These are phyloP conservation scores for Acipenser ruthenus DNA, from an alignment of 2,797 vertebrate species.

Conservation along the genomic window DNA sequence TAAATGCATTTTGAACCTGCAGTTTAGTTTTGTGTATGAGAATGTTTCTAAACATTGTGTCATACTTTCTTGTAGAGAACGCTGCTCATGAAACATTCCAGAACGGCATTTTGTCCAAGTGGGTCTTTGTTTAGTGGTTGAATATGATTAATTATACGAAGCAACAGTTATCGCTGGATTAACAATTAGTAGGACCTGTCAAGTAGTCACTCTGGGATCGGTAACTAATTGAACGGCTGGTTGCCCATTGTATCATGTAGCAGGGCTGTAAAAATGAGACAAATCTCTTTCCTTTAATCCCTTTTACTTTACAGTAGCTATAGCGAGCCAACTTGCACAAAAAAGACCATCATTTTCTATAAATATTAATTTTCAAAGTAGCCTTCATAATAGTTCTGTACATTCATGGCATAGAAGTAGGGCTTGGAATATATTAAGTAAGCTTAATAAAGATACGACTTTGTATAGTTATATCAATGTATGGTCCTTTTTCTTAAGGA, in stretches of 20 bases:
- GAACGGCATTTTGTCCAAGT: slow-evolving; percentile 66
- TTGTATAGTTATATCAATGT: too few species aligned
- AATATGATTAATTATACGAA: slow-evolving; percentile 91
- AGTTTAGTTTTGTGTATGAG: slow-evolving; percentile 29
- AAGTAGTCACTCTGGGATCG: slow-evolving; percentile 85
- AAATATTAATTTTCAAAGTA: slow-evolving; percentile 66
- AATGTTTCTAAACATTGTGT: slow-evolving; percentile 37
- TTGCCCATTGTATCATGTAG: slow-evolving; percentile 78
- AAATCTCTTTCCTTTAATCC: slow-evolving; percentile 59
- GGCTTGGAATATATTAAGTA: background rate
- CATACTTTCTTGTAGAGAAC: slow-evolving; percentile 18
- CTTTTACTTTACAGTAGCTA: slow-evolving; percentile 37
- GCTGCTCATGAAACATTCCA: slow-evolving; percentile 52
- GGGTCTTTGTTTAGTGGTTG: slow-evolving; percentile 69
- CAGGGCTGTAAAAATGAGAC: slow-evolving; percentile 48
- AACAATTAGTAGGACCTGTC: slow-evolving; percentile 91
- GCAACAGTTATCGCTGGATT: slow-evolving; percentile 85
- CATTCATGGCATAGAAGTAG: slow-evolving; percentile 6
- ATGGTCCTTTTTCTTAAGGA: too few species aligned
- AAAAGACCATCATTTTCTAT: slow-evolving; percentile 49
- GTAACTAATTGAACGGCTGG: slow-evolving; percentile 86
- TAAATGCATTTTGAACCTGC: slow-evolving; percentile 57
- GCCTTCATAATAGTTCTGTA: slow-evolving; percentile 49
- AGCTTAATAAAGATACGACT: background rate
- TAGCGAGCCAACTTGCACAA: slow-evolving; percentile 44